Evolutionary conservation across 2,113 vertebrate species (phyloP), one percentile per base, ranked within the genome.

Genomic region (Mustela lutreola): DNA sequence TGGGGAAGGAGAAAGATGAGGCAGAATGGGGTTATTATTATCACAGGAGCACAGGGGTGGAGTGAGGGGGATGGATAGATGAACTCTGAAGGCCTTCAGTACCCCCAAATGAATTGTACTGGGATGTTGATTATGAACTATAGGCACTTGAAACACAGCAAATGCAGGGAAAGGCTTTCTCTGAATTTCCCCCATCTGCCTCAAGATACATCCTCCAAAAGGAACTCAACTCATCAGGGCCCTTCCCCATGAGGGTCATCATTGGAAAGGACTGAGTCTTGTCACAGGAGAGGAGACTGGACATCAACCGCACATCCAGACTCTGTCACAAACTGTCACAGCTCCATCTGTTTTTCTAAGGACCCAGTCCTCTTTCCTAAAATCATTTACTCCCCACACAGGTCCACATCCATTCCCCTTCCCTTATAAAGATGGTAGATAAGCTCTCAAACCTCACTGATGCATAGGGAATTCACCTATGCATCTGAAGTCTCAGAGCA

Each of bases 11-110:
- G 15, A 19, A 19, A 4, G 42, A 18, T 0, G 24, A 28, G 26
- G n/a, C 19, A 12, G 26, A 28, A 42, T 10, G 15, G 42, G 7
- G 33, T 12, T 16, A 3, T 3, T 2, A 26, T 19, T 0, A 2
- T 4, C 14, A 18, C 28, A n/a, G 5, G 1, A 42, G 45, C 1
- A 33, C 16, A 33, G 45, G 28, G 45, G 28, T 28, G 24, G 73
- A 33, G 7, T 70, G 39, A 7, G 6, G 5, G 1, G 0, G 24
- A 33, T 4, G 39, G 11, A 22, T 12, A 8, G 31, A 36, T 15
- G 31, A 45, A 3, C 0, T 0, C 10, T 9, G 70, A 56, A 19
- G 65, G n/a, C 7, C n/a, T 19, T 42, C 67, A 26, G 16, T 16
- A 73, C n/a, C 15, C 18, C 10, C 53, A 88, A 42, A 58, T 0